Evolutionary conservation across 2,888 invertebrate species (phyloP), one percentile per base, ranked within the genome.

Genomic region (Perithous albicinctus): DNA sequence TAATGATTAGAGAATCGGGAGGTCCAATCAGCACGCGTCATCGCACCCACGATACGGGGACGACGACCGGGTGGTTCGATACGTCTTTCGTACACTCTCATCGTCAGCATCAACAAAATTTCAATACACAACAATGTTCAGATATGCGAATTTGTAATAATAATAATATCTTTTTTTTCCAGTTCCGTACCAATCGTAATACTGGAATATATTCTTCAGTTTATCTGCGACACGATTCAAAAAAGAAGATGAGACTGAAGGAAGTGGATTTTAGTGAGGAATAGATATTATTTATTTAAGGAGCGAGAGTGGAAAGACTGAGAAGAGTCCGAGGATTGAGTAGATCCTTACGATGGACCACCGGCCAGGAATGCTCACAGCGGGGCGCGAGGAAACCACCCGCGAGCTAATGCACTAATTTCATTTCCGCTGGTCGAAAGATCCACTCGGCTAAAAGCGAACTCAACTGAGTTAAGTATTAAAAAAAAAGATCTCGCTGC

Each of bases 1-100:
- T 87, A 90, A 88, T 88, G 89, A 90, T 90, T 89, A 90, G 89
- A 89, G 87, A 90, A 86, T 88, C 85, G 85, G 83, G 85, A 84
- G 82, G 84, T 84, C 86, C 87, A 86, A 88, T 88, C 88, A 84
- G 82, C 86, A 82, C 70, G 82, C 86, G 84, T 85, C 84, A 83
- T 89, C 86, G 85, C 85, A 86, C 82, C 84, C 85, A 86, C 85
- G 82, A 80, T 61, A 73, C 78, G 29, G 59, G 32, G 46, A 81
- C 48, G 46, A 81, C 48, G 66, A 67, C 35, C 64, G 76, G 66
- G 75, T 46, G 43, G 66, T 72, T 59, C 46, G n/a, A 26, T 43
- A 29, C 41, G 56, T 70, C 70, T 18, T 46, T 51, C 8, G 51
- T 7, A 23, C 23, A 23, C 8, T 51, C 8, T 51, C 51, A 1